Base-by-base conservation (phyloP, 2,797 vertebrate genomes). In the Xenentodon cancila region DNA sequence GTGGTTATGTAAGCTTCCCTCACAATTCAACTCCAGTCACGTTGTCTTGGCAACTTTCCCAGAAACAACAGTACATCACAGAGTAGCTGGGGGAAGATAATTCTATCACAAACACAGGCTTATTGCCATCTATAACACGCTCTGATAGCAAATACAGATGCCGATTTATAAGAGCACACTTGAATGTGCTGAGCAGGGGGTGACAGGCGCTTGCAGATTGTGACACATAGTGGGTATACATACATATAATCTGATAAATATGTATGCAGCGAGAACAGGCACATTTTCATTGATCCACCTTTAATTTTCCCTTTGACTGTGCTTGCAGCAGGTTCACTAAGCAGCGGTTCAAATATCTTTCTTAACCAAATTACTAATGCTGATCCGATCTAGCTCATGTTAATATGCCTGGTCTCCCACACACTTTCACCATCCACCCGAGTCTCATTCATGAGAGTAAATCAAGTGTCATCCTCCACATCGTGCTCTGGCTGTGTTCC, bases 391-490 rank as follows among this genome's bases (percentile, higher is more conserved):
- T 61, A 34, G 46, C 45, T 51, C 71, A 73, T 77, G 64, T 61
- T 77, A 68, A 75, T 66, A 37, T 44, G 42, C 20, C 40, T 40
- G 43, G 50, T 30, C 49, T 68, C 45, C 58, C 48, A 50, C 69
- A 55, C 50, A 48, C 75, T 67, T 55, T 70, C 68, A 77, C 64
- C 50, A 45, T 64, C 81, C 82, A 85, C 74, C 80, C 71, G 84
- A 88, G 71, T 77, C 75, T 77, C 65, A 43, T 89, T 81, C 81
- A 82, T 59, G 59, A 67, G 71, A 67, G 71, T 34, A 84, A 86
- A 89, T 89, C 79, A 85, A 91, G 82, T 84, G 81, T 82, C 80
- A 80, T 84, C 78, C 79, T 84, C 77, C 65, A 51, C 57, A 69
- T 90, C 88, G 86, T 73, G 47, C 59, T 57, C 55, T 68, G 77